Percentiles rank a stretch among this genome's conserved stretches.
phyloP scores from a whole-genome alignment of 2,113 vertebrate species.

The Marcusenius ussheri region DNA sequence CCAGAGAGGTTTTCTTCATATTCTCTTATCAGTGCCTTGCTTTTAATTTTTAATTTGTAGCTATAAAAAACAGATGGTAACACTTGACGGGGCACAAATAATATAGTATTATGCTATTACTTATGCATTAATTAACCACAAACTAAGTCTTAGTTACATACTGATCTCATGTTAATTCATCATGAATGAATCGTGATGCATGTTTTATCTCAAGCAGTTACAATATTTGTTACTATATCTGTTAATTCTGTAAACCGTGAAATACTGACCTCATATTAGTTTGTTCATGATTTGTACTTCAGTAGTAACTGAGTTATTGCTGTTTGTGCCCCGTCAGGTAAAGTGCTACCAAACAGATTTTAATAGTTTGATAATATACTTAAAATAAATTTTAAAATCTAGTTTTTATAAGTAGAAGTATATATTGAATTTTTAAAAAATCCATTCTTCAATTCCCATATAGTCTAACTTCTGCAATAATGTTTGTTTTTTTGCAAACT shows the following conservation, averaged over 20 bases:
- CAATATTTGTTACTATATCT: neutral
- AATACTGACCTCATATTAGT: neutral
- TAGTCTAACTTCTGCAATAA: neutral
- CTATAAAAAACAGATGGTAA: neutral
- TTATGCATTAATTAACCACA: neutral
- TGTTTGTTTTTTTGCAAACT: conserved; percentile 5
- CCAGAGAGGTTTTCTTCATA: conserved; percentile 46
- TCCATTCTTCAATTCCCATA: neutral
- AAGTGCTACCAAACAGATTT: neutral
- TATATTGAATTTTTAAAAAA: neutral
- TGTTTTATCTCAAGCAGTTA: neutral
- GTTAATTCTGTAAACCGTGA: neutral
- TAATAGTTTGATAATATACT: neutral
- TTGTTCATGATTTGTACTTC: neutral
- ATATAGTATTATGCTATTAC: neutral
- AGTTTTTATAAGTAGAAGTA: neutral
- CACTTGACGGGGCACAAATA: neutral
- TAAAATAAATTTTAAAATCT: neutral
- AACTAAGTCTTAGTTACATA: neutral
- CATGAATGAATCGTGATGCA: neutral
- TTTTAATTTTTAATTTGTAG: neutral
- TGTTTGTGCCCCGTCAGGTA: neutral
- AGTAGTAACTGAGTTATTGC: neutral
- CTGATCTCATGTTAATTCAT: neutral
- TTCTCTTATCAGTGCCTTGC: neutral